phyloP scores from a whole-genome alignment of 2,113 vertebrate genomes.

The Oxygymnocypris stewartii region DNA sequence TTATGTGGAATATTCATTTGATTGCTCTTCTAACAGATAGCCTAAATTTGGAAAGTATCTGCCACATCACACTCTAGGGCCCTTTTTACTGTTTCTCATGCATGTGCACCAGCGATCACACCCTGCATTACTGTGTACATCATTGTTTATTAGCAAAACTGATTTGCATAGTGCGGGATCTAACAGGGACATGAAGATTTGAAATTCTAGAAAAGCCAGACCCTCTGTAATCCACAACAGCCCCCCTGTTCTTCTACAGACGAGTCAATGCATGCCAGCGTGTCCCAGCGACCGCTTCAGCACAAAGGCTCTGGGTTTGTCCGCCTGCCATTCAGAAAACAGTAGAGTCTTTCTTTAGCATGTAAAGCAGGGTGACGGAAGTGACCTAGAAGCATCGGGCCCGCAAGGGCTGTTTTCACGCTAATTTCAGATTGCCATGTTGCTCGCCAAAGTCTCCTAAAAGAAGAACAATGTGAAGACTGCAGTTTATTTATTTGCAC shows the following conservation, averaged over 20 bases:
- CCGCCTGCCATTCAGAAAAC: constrained; percentile 61
- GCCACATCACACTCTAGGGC: neutral
- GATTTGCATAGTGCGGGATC: constrained; percentile 64
- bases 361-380: constrained; percentile 57
- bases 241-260: constrained; percentile 46
- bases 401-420: neutral
- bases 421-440: constrained; percentile 37
- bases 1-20: neutral
- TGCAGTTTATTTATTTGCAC: neutral
- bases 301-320: constrained; percentile 58
- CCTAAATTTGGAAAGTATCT: neutral
- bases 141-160: constrained; percentile 49
- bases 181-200: constrained; percentile 59
- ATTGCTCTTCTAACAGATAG: neutral
- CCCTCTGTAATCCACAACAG: constrained; percentile 36
- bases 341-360: constrained; percentile 64
- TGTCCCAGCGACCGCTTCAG: constrained; percentile 46
- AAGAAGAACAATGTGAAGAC: neutral
- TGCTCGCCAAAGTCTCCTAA: constrained; percentile 26
- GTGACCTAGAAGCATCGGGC: constrained; percentile 46
- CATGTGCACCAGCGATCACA: neutral
- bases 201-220: constrained; percentile 44
- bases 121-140: neutral
- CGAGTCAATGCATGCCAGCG: constrained; percentile 44
- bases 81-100: neutral